Evolutionary conservation across 2,888 invertebrate species (phyloP), one percentile per base, ranked within the genome.

Genomic region (Orthonychiurus folsomi): DNA sequence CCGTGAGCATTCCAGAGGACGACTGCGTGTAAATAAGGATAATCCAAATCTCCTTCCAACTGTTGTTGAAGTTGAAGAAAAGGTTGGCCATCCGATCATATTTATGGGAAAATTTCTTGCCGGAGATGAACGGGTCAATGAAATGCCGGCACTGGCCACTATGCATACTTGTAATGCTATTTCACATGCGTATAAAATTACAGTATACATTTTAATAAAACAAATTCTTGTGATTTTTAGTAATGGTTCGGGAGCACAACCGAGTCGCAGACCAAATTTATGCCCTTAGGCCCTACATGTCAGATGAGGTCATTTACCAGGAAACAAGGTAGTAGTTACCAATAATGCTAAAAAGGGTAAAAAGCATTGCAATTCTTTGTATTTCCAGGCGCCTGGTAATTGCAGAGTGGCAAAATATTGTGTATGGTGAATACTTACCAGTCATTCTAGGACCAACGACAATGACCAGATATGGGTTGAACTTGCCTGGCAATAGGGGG

Each of bases 111-210:
- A 69, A 58, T 73, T 70, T 61, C 55, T 73, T 27, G 70, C 69
- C n/a, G 72, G 72, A 15, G 72, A 72, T 61, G 69, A 69, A n/a
- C 50, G 71, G n/a, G 73, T 73, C 0, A 73, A 73, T 63, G 73
- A 73, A 63, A 73, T 73, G 73, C 73, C 73, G 0, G 73, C 70
- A 1, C 56, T 73, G 21, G 69, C 73, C 18, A 62, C 61, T 1
- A 60, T 73, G 63, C 73, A 73, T 58, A 71, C 67, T 24, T 61
- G 70, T 70, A 47, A 61, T 47, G n/a, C n/a, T 2, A 3, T 56
- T 18, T 47, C n/a, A 3, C n/a, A 15, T 50, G 24, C 18, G 9
- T 20, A 58, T 57, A n/a, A n/a, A n/a, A n/a, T n/a, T n/a, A n/a
- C n/a, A n/a, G n/a, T n/a, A n/a, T n/a, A n/a, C n/a, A 47, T 48